phyloP scores from a whole-genome alignment of 2,888 invertebrate species.

The Sphecodes monilicornis region DNA sequence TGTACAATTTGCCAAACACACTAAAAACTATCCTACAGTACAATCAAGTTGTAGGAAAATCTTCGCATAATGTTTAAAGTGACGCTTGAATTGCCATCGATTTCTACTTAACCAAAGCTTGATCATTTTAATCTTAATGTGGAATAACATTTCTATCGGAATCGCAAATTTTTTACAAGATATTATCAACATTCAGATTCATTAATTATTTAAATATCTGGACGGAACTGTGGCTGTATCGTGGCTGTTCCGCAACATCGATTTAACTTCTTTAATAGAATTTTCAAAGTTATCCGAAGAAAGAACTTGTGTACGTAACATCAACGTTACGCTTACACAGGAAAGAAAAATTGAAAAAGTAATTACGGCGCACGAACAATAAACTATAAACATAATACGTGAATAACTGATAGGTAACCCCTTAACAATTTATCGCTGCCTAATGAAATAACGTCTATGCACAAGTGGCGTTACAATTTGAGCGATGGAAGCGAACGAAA shows the following conservation, averaged over 20 bases:
- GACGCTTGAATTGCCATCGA: neutral
- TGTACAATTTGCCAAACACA: no score
- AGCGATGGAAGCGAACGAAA: no score
- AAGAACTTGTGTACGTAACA: neutral
- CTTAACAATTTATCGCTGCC: neutral
- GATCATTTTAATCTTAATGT: neutral
- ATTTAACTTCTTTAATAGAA: slow-evolving; percentile 3
- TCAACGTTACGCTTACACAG: neutral
- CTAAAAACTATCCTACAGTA: no score
- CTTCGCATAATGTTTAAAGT: neutral
- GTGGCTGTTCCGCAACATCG: neutral
- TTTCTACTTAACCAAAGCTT: neutral
- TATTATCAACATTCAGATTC: neutral
- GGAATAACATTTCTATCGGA: neutral
- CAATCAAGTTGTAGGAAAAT: neutral
- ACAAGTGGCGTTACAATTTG: no score
- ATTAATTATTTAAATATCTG: neutral
- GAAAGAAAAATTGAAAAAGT: neutral
- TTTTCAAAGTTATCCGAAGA: neutral
- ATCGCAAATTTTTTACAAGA: neutral
- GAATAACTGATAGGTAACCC: neutral
- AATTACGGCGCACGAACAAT: neutral
- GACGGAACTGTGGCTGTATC: neutral
- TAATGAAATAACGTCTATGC: no score
- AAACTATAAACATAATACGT: neutral